Conservation (phyloP, 2,888 invertebrate genomes). For the Halictus ligatus region DNA sequence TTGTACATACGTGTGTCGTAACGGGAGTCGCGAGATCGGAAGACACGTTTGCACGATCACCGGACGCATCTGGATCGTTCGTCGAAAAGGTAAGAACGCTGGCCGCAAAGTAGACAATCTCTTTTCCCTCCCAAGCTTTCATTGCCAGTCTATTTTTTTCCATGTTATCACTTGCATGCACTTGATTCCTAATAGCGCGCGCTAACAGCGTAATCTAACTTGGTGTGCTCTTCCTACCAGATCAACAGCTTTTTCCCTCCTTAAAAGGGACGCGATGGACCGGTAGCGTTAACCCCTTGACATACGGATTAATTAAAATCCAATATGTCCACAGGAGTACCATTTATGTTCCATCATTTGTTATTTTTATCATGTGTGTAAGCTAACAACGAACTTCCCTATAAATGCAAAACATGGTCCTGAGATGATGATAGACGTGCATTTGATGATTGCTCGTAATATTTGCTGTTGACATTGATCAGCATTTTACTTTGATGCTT, state of each 20-base stretch:
- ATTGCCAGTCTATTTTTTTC: not conserved
- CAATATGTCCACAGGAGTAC: no score
- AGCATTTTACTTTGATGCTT: no score
- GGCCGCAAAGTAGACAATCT: not conserved
- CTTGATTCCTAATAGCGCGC: not conserved
- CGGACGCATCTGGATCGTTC: slow-evolving; percentile 1
- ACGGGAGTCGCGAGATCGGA: slow-evolving; percentile 36
- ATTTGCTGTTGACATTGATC: no score
- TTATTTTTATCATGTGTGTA: not conserved
- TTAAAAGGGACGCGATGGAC: not conserved
- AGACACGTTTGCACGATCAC: slow-evolving; percentile 41
- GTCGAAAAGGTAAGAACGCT: slow-evolving; percentile 41
- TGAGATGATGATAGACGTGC: no score
- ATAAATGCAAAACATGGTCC: not conserved
- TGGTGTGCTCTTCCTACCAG: not conserved
- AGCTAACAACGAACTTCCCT: not conserved
- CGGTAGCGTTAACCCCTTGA: not conserved
- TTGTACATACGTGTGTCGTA: slow-evolving; percentile 47
- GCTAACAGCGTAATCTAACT: not conserved
- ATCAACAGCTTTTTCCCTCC: not conserved
- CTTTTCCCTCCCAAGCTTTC: not conserved
- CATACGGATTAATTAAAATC: not conserved
- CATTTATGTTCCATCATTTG: not conserved
- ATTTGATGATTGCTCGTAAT: no score
- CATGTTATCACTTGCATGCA: not conserved